phyloP scores from a whole-genome alignment of 2,113 vertebrate genomes.

The Psittacus erithacus region DNA sequence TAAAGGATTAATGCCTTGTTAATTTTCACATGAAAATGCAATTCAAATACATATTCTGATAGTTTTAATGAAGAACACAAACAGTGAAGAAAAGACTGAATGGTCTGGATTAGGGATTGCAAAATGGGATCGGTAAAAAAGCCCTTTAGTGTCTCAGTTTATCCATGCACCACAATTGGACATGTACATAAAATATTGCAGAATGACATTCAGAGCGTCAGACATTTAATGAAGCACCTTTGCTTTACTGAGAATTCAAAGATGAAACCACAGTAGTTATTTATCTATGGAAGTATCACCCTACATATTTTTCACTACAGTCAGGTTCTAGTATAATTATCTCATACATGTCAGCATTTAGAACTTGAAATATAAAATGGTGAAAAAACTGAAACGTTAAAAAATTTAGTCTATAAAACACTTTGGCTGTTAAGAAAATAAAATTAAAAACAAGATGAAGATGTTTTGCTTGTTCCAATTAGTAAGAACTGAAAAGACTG shows the following conservation, averaged over 20 bases:
- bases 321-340: not conserved
- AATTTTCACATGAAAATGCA: not conserved
- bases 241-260: not conserved
- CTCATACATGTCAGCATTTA: not conserved
- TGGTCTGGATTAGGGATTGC: not conserved
- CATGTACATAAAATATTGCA: not conserved
- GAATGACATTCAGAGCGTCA: not conserved
- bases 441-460: not conserved
- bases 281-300: not conserved
- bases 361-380: not conserved
- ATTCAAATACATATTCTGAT: not conserved
- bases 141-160: not conserved
- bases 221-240: not conserved
- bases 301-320: not conserved
- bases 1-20: not conserved
- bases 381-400: not conserved
- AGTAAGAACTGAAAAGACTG: not conserved
- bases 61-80: not conserved
- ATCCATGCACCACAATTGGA: not conserved
- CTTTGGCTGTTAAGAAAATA: not conserved
- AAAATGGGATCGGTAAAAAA: not conserved
- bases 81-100: not conserved
- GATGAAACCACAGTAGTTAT: not conserved
- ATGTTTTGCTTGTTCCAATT: not conserved
- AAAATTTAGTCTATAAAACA: not conserved